Percentiles rank a stretch among this genome's conserved stretches.
Evolutionary conservation across 2,888 invertebrate genomes (phyloP).

Genomic region (Protophormia terraenovae): DNA sequence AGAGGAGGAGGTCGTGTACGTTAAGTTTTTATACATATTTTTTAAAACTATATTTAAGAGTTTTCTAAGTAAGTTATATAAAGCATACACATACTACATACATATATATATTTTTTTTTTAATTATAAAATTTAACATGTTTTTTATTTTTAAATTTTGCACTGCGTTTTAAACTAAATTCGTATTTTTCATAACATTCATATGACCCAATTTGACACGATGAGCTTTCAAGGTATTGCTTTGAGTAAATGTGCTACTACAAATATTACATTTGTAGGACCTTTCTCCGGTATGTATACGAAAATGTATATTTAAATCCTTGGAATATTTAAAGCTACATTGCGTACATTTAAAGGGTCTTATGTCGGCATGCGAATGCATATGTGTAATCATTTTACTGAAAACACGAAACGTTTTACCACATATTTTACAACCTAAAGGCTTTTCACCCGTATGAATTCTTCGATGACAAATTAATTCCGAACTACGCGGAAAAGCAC

Average conservation of each 20-base stretch:
- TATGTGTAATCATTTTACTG: conserved; percentile 54
- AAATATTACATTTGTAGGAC: conserved; percentile 54
- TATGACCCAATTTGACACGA: conserved; percentile 55
- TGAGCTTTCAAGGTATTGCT: conserved; percentile 57
- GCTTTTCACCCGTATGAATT: conserved; percentile 63
- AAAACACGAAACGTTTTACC: conserved; percentile 59
- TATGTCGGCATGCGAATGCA: conserved; percentile 61
- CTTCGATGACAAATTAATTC: conserved; percentile 48
- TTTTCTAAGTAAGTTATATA: too few species aligned
- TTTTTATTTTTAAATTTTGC: not conserved
- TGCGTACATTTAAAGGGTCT: conserved; percentile 59
- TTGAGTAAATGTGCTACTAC: conserved; percentile 61
- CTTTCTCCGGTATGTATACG: conserved; percentile 60
- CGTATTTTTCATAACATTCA: not conserved
- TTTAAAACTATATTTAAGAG: too few species aligned
- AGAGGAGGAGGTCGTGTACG: too few species aligned
- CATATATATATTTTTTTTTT: too few species aligned
- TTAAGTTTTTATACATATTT: too few species aligned
- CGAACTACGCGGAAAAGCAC: conserved; percentile 44
- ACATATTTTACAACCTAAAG: conserved; percentile 57
- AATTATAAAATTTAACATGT: too few species aligned
- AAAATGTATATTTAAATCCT: conserved; percentile 63
- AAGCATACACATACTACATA: too few species aligned
- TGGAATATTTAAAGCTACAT: conserved; percentile 64
- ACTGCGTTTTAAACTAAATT: not conserved